phyloP scores from a whole-genome alignment of 2,113 vertebrate genomes.

The Ceyx margarethae region DNA sequence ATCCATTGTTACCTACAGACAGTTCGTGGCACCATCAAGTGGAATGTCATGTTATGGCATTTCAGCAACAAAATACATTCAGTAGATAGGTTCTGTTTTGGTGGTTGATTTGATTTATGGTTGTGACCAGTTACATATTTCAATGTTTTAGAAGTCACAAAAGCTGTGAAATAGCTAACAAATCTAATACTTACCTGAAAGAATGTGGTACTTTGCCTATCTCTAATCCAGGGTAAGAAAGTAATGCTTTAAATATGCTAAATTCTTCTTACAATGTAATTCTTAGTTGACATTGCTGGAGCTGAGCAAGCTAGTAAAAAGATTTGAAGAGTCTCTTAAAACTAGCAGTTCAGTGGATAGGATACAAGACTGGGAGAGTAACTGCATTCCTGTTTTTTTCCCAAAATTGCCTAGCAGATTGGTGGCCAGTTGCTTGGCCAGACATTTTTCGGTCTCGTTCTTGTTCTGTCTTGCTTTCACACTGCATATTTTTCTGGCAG shows the following conservation, averaged over 20 bases:
- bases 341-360: neutral
- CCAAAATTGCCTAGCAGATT: neutral
- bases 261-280: neutral
- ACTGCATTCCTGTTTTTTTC: neutral
- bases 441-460: neutral
- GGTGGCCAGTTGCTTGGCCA: neutral
- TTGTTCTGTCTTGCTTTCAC: neutral
- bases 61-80: neutral
- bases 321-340: neutral
- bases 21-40: constrained; percentile 31
- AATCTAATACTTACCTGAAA: neutral
- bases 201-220: neutral
- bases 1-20: neutral
- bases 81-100: neutral
- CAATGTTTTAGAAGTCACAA: neutral
- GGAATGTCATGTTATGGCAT: neutral
- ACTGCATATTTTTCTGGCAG: neutral
- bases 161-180: neutral
- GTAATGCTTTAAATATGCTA: neutral
- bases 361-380: neutral
- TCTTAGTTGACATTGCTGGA: neutral
- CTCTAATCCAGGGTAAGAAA: neutral
- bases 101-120: neutral
- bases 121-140: neutral
- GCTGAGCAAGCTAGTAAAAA: neutral